Evolutionary conservation across 2,888 invertebrate genomes (phyloP).

Genomic region (Strigamia crassipes): DNA sequence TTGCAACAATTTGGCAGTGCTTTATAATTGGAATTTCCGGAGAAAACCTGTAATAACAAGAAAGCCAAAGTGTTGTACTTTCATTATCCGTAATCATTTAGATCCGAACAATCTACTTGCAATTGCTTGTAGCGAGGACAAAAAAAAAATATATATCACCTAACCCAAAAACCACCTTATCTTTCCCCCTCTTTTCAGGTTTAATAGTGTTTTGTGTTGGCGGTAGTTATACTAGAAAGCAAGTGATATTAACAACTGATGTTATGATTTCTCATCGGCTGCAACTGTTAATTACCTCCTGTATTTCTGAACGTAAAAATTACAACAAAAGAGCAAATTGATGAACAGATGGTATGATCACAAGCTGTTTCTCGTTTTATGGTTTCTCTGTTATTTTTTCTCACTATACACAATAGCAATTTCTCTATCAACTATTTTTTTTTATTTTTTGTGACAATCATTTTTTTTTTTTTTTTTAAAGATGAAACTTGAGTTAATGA

Average conservation of each 20-base stretch:
- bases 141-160: not conserved
- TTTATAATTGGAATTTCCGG: conserved; percentile 17
- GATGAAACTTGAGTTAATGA: not conserved
- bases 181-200: not conserved
- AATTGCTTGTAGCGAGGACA: not conserved
- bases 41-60: not conserved
- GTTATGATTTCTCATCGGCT: conserved; percentile 17
- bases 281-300: conserved; percentile 16
- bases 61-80: conserved; percentile 9
- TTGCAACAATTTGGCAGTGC: conserved; percentile 12
- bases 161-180: not conserved
- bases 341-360: conserved; percentile 11
- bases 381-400: not conserved
- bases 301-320: conserved; percentile 13
- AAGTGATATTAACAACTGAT: conserved; percentile 10
- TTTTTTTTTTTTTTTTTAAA: not conserved
- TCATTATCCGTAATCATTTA: conserved; percentile 21
- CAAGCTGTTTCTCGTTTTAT: conserved; percentile 1
- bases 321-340: not conserved
- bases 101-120: conserved; percentile 21
- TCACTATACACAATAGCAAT: not conserved
- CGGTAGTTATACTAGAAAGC: not conserved
- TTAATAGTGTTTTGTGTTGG: not conserved
- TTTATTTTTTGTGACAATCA: not conserved
- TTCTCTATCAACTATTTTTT: not conserved